Evolutionary conservation across 2,888 invertebrate genomes (phyloP).

Genomic region (Polietes domitor): DNA sequence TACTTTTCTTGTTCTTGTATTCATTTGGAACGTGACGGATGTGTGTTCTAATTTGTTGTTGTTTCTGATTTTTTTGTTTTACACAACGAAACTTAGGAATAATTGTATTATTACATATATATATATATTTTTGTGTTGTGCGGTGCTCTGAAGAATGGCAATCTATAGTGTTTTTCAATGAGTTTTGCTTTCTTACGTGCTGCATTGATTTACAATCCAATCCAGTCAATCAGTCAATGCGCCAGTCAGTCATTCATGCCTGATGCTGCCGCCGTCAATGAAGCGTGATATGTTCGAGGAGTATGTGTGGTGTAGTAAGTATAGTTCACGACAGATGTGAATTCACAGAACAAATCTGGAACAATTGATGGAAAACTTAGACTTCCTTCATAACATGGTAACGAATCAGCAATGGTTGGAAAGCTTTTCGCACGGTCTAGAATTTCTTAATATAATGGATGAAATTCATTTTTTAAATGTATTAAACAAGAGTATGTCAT

Average conservation of each 20-base stretch:
- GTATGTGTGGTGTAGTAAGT: no score
- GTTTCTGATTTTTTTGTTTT: neutral
- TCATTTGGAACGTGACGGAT: constrained; percentile 65
- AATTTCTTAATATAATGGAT: no score
- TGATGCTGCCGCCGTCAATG: neutral
- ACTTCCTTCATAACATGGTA: no score
- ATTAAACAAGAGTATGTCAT: no score
- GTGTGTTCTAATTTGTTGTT: constrained; percentile 53
- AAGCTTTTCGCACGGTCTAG: no score
- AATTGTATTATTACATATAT: neutral
- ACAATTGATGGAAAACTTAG: no score
- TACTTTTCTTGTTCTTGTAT: constrained; percentile 12
- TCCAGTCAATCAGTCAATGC: neutral
- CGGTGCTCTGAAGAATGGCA: neutral
- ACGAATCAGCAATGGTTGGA: no score
- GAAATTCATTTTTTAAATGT: no score
- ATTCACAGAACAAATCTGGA: no score
- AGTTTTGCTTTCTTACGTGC: neutral
- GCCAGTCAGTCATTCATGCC: neutral
- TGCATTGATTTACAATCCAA: constrained; percentile 12
- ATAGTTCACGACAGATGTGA: no score
- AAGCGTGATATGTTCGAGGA: neutral
- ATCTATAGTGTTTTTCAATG: constrained; percentile 5
- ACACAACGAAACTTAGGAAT: neutral
- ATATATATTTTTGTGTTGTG: no score